These are phyloP conservation scores for Noctua fimbriata DNA, from an alignment of 2,888 invertebrate species.

Conservation along the genomic window DNA sequence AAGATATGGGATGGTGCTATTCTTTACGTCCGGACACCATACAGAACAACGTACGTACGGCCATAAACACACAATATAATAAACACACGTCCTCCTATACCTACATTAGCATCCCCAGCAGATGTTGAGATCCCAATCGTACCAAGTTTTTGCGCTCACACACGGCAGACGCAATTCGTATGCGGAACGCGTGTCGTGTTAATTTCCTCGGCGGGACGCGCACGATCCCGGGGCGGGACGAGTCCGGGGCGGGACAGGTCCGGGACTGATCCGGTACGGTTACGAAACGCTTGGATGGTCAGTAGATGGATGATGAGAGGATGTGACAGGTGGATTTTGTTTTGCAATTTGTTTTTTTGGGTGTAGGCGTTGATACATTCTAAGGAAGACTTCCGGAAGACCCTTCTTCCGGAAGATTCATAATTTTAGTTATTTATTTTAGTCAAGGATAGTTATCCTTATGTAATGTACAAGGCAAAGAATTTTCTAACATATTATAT, in stretches of 20 bases:
- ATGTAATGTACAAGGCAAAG: not conserved
- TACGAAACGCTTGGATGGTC: slow-evolving; percentile 71
- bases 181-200: slow-evolving; percentile 71
- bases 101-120: slow-evolving; percentile 27
- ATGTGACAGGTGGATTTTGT: slow-evolving; percentile 64
- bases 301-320: slow-evolving; percentile 73
- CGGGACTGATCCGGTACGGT: slow-evolving; percentile 54
- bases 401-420: too few relatives aligned
- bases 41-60: too few relatives aligned
- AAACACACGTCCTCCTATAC: not conserved
- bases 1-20: too few relatives aligned
- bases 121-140: slow-evolving; percentile 55
- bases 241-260: slow-evolving; percentile 35
- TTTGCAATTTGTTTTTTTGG: slow-evolving; percentile 55
- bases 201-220: slow-evolving; percentile 72
- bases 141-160: slow-evolving; percentile 52
- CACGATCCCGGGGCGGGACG: slow-evolving; percentile 45
- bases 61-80: slow-evolving; percentile 1
- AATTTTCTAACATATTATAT: not conserved
- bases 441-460: not conserved
- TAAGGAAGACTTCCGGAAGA: too few relatives aligned
- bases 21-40: too few relatives aligned
- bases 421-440: not conserved
- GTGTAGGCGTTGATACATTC: slow-evolving; percentile 17
- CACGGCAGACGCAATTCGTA: slow-evolving; percentile 60